Conservation (phyloP, 1,140 invertebrate species). For the Eurytemora carolleeae region DNA sequence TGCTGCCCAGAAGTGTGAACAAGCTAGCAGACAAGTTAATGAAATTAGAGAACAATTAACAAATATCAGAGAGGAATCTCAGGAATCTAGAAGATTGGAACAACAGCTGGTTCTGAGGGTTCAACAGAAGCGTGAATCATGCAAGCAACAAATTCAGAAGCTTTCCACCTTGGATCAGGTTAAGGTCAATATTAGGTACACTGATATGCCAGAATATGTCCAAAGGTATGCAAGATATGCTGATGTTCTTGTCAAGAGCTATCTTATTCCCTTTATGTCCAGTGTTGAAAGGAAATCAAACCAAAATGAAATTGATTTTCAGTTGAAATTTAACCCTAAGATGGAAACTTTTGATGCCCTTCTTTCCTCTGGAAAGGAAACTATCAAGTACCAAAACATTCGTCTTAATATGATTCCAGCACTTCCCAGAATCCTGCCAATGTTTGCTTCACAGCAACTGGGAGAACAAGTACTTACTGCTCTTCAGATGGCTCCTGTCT, state of each 20-base stretch:
- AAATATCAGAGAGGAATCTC: neutral
- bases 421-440: neutral
- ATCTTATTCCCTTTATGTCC: neutral
- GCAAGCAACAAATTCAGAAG: neutral
- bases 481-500: neutral
- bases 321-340: neutral
- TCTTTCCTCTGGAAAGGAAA: neutral
- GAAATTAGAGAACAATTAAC: neutral
- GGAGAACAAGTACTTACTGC: neutral
- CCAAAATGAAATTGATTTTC: neutral
- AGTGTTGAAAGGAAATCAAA: neutral
- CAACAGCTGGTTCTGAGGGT: neutral
- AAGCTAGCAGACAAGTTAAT: neutral
- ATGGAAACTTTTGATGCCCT: neutral
- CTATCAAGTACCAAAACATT: neutral
- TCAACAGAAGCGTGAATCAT: neutral
- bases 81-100: neutral
- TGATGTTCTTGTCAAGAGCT: neutral
- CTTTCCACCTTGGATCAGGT: constrained; percentile 7
- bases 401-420: neutral
- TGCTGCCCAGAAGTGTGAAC: constrained; percentile 5
- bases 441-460: neutral
- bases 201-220: constrained; percentile 1
- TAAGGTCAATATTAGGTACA: constrained; percentile 1
- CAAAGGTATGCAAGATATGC: neutral